Base-by-base conservation (phyloP, 2,797 vertebrate genomes). In the Mionectes olivaceus region DNA sequence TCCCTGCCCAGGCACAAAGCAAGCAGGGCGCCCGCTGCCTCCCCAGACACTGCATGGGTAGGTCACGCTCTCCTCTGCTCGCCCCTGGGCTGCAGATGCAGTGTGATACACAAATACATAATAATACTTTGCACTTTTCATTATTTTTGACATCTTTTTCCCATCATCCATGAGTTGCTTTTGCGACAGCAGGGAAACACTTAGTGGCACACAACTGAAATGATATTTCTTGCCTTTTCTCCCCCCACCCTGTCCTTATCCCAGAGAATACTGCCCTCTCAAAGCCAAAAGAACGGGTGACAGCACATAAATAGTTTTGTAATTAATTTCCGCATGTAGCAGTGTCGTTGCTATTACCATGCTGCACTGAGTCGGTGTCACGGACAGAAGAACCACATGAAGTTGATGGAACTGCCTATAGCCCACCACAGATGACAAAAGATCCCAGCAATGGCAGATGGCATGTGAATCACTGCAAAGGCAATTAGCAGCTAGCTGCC, bases 401-500 rank as follows among this genome's bases (percentile, higher is more conserved):
- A 93, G 57, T 49, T 93, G 89, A 79, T 73, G 87, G 88, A 86
- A 57, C 79, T 1, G 69, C 81, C 90, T 90, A 68, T 65, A 96
- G 96, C 89, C 81, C 60, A 87, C 79, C 74, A 60, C 21, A 88
- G 53, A 87, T 23, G 75, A 93, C 95, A 89, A 87, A 97, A 96
- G 94, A 96, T 90, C 86, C 94, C 94, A 92, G 94, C 92, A 68
- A 80, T 90, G 74, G 92, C 95, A 97, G 97, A 97, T 97, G 96
- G 97, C 93, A 83, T 96, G 87, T 93, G 97, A 96, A 95, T 94
- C 96, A 96, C 95, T 86, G 70, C 47, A 87, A 92, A 73, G 81
- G 95, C 93, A 96, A 97, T 97, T 97, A 96, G 89, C 95, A 97
- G 96, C 90, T 95, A 95, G 93, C 92, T 93, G 91, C 95, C 83